phyloP scores from a whole-genome alignment of 2,113 vertebrate species.

The Galeopterus variegatus region DNA sequence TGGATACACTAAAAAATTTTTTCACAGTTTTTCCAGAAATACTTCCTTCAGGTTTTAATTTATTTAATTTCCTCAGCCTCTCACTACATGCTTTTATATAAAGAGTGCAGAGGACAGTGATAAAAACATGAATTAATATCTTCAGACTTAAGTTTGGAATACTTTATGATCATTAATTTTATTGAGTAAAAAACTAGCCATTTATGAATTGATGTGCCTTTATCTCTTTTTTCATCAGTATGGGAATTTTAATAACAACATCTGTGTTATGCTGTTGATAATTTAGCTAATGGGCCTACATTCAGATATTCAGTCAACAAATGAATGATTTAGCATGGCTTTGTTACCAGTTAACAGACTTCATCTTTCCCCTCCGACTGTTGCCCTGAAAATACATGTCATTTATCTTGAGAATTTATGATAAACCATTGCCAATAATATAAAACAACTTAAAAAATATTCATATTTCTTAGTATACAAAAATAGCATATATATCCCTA shows the following conservation, averaged over 20 bases:
- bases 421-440: neutral
- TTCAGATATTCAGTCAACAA: neutral
- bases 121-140: neutral
- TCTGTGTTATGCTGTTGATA: neutral
- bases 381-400: neutral
- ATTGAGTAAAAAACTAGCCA: neutral
- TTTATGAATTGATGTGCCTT: constrained; percentile 2
- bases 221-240: neutral
- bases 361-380: neutral
- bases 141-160: constrained; percentile 19
- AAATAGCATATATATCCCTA: neutral
- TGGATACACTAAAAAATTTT: neutral
- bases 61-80: neutral
- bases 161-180: constrained; percentile 29
- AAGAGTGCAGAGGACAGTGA: neutral
- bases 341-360: neutral
- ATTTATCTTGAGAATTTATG: neutral
- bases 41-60: neutral
- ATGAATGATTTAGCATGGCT: neutral
- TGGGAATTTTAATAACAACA: neutral
- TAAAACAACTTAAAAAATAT: neutral
- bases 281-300: neutral
- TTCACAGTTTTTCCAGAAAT: constrained; percentile 23
- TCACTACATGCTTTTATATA: constrained; percentile 16
- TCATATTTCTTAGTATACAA: neutral